Percentiles rank a stretch among this genome's conserved stretches.
phyloP scores from a whole-genome alignment of 2,888 invertebrate species.

The Xestia xanthographa region DNA sequence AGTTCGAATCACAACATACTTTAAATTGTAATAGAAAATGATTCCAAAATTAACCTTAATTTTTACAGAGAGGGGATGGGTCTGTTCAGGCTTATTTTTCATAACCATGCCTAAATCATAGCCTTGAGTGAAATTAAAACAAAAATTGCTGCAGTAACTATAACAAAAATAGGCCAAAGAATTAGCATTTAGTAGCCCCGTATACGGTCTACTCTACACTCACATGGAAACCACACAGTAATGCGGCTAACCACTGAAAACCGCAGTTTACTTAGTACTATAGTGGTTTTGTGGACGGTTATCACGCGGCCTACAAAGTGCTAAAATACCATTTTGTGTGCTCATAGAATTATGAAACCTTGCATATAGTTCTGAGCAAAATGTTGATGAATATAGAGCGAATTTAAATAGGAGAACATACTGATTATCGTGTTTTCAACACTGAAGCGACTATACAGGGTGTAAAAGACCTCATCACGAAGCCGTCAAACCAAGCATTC shows the following conservation, averaged over 20 bases:
- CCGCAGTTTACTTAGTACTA: slow-evolving; percentile 3
- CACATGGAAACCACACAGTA: slow-evolving; percentile 13
- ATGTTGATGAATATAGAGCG: slow-evolving; percentile 37
- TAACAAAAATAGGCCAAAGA: neutral
- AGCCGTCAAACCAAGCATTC: no score
- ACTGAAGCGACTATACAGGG: neutral
- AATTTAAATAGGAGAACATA: slow-evolving; percentile 5
- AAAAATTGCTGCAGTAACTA: neutral
- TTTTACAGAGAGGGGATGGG: no score
- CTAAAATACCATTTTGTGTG: slow-evolving; percentile 23
- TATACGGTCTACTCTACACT: neutral
- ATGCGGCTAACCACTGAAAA: slow-evolving; percentile 3
- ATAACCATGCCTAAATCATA: neutral
- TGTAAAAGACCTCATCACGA: no score
- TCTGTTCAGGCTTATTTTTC: neutral
- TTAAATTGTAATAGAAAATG: neutral
- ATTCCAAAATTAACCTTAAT: no score
- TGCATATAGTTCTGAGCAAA: neutral
- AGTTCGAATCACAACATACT: neutral
- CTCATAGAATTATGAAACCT: slow-evolving; percentile 22
- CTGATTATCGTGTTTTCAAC: neutral
- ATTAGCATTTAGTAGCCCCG: neutral
- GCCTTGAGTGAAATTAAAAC: neutral
- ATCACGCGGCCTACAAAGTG: neutral
- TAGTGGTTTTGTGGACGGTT: neutral